Percentiles rank a stretch among this genome's conserved stretches.
Conservation (phyloP, 2,113 vertebrate genomes). For the Cryptotis parvus region DNA sequence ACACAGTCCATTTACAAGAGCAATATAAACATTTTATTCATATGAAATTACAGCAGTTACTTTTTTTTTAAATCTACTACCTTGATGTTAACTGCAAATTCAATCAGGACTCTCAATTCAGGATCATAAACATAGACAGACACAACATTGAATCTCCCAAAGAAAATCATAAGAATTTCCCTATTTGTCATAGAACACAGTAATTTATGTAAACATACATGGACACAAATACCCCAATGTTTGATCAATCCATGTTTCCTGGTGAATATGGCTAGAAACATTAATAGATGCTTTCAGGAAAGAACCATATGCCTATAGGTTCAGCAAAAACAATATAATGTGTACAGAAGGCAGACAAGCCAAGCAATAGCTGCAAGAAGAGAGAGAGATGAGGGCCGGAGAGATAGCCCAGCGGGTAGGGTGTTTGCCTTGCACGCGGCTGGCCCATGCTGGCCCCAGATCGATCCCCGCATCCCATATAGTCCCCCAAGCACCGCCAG, state of each 20-base stretch:
- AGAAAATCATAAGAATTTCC: neutral
- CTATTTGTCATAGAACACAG: neutral
- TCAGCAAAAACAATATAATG: neutral
- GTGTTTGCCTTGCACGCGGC: too few species aligned
- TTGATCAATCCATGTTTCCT: neutral
- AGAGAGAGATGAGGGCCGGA: neutral
- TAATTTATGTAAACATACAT: neutral
- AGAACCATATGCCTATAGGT: neutral
- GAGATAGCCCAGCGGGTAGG: too few species aligned
- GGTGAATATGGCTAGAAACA: neutral
- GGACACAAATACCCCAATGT: neutral
- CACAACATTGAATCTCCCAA: neutral
- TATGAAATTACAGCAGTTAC: neutral
- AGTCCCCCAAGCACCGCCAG: too few species aligned
- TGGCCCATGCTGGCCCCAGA: too few species aligned
- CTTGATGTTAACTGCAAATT: neutral
- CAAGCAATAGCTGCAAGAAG: neutral
- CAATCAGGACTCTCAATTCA: neutral
- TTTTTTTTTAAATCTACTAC: slow-evolving; percentile 7
- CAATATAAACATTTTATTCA: slow-evolving; percentile 35
- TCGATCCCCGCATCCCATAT: too few species aligned
- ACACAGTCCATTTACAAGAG: slow-evolving; percentile 2
- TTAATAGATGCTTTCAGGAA: neutral
- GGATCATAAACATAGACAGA: neutral
- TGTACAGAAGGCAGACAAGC: neutral